Percentiles rank a stretch among this genome's conserved stretches.
phyloP scores from a whole-genome alignment of 2,113 vertebrate species.

The Mesitornis unicolor region DNA sequence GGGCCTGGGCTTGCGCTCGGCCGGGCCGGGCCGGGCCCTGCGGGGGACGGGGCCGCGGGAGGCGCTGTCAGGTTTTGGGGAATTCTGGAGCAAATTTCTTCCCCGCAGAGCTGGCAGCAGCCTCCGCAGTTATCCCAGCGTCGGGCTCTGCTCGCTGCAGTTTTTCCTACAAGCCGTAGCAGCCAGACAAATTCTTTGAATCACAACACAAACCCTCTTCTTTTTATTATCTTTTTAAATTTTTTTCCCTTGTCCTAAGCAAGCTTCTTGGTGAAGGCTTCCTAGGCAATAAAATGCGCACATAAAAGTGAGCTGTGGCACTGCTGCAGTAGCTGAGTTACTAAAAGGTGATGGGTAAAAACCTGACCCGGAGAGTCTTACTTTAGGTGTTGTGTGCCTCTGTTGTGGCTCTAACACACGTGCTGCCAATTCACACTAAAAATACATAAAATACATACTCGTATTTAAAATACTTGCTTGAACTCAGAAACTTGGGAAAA shows the following conservation, averaged over 20 bases:
- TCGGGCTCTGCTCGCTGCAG: accelerated
- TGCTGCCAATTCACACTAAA: neutral
- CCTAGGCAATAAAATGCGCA: accelerated
- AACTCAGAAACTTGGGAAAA: neutral
- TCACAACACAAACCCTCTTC: no score
- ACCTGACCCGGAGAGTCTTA: neutral
- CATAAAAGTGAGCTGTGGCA: neutral
- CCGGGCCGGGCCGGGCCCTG: no score
- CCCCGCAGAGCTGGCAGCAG: neutral
- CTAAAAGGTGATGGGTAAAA: accelerated
- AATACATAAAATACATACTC: neutral
- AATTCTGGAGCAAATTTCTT: neutral
- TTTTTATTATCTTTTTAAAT: no score
- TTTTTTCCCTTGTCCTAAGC: no score
- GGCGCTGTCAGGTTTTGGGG: neutral
- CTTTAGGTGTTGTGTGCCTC: neutral
- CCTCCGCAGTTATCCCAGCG: accelerated
- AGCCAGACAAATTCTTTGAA: neutral
- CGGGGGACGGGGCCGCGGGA: no score
- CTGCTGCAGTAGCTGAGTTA: accelerated
- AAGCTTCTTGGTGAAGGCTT: neutral
- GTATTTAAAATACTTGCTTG: neutral
- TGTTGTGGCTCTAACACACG: accelerated
- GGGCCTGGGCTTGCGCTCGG: no score
- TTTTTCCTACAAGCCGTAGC: neutral